Base-by-base conservation (phyloP, 2,113 vertebrate species). In the Ciconia boyciana region DNA sequence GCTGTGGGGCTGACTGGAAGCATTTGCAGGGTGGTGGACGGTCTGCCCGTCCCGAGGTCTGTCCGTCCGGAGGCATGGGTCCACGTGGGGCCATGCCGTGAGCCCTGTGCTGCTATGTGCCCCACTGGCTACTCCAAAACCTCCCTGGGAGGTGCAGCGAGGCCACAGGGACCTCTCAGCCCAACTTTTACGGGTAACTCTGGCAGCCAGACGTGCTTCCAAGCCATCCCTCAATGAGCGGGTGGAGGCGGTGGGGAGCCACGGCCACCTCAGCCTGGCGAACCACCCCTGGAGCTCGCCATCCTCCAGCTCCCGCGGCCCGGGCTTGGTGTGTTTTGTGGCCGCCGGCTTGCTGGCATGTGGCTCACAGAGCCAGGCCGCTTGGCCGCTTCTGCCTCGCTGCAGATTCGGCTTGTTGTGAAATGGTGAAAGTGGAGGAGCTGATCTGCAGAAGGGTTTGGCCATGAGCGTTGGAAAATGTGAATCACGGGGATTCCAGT, bases 401-500 rank as follows among this genome's bases (percentile, higher is more conserved):
- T 44, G 79, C 64, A 25, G 54, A 32, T 32, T 22, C 0, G 7
- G 58, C 51, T 55, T 10, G 55, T 60, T 90, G 92, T 86, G 83
- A 94, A 87, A 79, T 5, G 72, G 87, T 76, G 86, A 83, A 43
- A 60, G 84, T n/a, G 76, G 86, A 94, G 83, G 76, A 89, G 57
- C 89, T 48, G 91, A 76, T 95, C 78, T 20, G 77, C 4, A 0
- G 54, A 92, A 92, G 89, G 86, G 86, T 91, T 96, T 93, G 93
- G 93, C 94, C 77, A 95, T 69, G 84, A 97, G 93, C 1, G 4
- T 72, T 87, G 89, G 93, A 93, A 97, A 96, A 96, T 94, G 94
- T 96, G 96, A 97, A 94, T 93, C 88, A 94, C 9, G 24, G 91
- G 87, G 93, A 95, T 96, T 97, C 94, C 87, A 97, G 72, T 84